phyloP scores from a whole-genome alignment of 1,140 invertebrate species.

The Caenorhabditis latens region DNA sequence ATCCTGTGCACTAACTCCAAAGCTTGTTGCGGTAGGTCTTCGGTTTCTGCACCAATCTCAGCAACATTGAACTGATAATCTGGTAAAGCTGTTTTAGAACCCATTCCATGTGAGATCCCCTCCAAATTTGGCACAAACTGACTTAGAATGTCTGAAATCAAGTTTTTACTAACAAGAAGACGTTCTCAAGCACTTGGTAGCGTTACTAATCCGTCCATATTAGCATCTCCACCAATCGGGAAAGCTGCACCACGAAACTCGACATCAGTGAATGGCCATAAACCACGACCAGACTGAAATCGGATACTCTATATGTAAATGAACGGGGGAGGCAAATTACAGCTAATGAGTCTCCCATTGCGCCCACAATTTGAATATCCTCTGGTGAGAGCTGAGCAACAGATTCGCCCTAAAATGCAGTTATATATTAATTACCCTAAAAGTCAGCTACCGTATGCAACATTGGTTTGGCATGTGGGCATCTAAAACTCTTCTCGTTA shows the following conservation, averaged over 20 bases:
- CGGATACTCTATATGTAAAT: not conserved
- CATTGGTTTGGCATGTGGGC: constrained; percentile 68
- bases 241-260: constrained; percentile 73
- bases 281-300: constrained; percentile 66
- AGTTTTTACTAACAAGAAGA: not conserved
- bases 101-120: constrained; percentile 73
- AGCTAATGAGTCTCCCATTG: constrained; percentile 71
- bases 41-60: constrained; percentile 66
- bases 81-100: constrained; percentile 63
- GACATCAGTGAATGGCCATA: constrained; percentile 69
- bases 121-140: constrained; percentile 67
- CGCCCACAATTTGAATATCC: constrained; percentile 71
- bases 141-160: constrained; percentile 68
- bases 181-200: constrained; percentile 60
- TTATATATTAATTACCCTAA: not conserved
- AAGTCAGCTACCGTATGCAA: constrained; percentile 66
- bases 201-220: constrained; percentile 71
- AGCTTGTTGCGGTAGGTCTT: constrained; percentile 68
- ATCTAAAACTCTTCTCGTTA: constrained; percentile 67
- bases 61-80: constrained; percentile 72
- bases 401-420: constrained; percentile 47
- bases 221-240: constrained; percentile 72
- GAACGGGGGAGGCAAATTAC: constrained; percentile 32
- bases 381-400: constrained; percentile 70
- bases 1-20: constrained; percentile 68